These are phyloP conservation scores for Drosophila eohydei DNA, from an alignment of 2,888 invertebrate genomes.

Conservation along the genomic window DNA sequence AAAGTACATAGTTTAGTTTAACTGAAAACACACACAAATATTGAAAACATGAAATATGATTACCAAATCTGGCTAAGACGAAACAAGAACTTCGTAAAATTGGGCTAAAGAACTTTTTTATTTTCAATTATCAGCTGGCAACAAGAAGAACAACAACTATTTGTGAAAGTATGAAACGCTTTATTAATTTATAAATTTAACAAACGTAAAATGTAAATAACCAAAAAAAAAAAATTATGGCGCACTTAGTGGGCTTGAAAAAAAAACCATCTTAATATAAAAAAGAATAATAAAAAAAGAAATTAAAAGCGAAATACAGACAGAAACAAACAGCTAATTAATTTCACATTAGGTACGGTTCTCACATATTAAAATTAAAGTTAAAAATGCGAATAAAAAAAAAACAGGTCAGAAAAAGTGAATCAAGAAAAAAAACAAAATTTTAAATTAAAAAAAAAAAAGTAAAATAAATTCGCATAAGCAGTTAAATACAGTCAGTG, in stretches of 20 bases:
- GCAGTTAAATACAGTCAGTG: conserved; percentile 21
- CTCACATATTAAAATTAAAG: conserved; percentile 16
- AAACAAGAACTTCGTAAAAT: conserved; percentile 29
- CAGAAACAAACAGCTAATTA: conserved; percentile 30
- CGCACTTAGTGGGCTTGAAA: conserved; percentile 73
- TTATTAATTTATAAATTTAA: conserved; percentile 77
- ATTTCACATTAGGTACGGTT: conserved; percentile 18
- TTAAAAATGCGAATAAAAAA: not conserved
- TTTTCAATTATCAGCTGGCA: conserved; percentile 22
- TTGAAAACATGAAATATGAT: conserved; percentile 26
- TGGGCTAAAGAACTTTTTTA: conserved; percentile 53
- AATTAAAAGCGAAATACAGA: conserved; percentile 27
- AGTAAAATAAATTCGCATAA: conserved; percentile 3
- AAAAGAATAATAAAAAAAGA: conserved; percentile 24
- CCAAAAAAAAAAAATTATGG: conserved; percentile 54
- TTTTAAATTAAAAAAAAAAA: not conserved
- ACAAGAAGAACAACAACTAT: conserved; percentile 35
- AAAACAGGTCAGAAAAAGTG: not conserved
- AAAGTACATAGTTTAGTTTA: conserved; percentile 73
- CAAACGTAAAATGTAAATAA: conserved; percentile 40
- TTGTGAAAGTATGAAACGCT: conserved; percentile 73
- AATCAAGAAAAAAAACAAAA: not conserved
- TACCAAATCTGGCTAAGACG: conserved; percentile 20
- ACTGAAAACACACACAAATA: conserved; percentile 39
- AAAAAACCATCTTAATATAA: conserved; percentile 46